Evolutionary conservation across 1,140 invertebrate genomes (phyloP).

Genomic region (Ephestia elutella): DNA sequence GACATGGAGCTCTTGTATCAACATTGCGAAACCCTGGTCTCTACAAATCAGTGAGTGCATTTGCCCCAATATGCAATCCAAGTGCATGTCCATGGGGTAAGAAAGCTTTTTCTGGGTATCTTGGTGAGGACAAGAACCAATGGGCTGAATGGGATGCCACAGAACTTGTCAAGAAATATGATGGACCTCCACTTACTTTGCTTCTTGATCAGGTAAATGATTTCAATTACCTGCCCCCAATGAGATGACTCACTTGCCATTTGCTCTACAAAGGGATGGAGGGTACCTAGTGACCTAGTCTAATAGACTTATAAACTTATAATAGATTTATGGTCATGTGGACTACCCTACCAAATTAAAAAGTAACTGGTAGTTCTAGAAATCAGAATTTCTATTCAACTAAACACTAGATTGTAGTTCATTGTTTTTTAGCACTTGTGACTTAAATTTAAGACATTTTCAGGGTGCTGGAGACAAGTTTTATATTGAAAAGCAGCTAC

Average conservation of each 20-base stretch:
- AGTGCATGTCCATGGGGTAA: conserved; percentile 89
- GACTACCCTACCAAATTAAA: too few relatives aligned
- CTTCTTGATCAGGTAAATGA: conserved; percentile 95
- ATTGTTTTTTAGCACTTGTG: too few relatives aligned
- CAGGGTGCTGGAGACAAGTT: conserved; percentile 92
- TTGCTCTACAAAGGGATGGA: too few relatives aligned
- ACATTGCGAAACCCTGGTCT: conserved; percentile 93
- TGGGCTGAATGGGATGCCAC: conserved; percentile 95
- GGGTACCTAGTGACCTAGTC: too few relatives aligned
- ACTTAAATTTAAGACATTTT: too few relatives aligned
- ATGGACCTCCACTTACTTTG: conserved; percentile 88
- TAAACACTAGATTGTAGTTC: too few relatives aligned
- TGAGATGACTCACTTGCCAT: too few relatives aligned
- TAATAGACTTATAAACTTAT: too few relatives aligned
- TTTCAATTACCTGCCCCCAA: too few relatives aligned
- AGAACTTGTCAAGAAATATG: conserved; percentile 87
- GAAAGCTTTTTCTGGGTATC: conserved; percentile 91
- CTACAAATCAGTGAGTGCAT: conserved; percentile 95
- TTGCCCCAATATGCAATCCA: conserved; percentile 97
- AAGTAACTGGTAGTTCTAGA: too few relatives aligned
- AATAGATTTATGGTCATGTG: too few relatives aligned
- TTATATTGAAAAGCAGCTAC: conserved; percentile 83
- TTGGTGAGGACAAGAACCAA: conserved; percentile 80
- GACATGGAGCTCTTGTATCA: conserved; percentile 95
- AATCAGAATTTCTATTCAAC: too few relatives aligned